Evolutionary conservation across 2,113 vertebrate genomes (phyloP).

Genomic region (Strix aluco): DNA sequence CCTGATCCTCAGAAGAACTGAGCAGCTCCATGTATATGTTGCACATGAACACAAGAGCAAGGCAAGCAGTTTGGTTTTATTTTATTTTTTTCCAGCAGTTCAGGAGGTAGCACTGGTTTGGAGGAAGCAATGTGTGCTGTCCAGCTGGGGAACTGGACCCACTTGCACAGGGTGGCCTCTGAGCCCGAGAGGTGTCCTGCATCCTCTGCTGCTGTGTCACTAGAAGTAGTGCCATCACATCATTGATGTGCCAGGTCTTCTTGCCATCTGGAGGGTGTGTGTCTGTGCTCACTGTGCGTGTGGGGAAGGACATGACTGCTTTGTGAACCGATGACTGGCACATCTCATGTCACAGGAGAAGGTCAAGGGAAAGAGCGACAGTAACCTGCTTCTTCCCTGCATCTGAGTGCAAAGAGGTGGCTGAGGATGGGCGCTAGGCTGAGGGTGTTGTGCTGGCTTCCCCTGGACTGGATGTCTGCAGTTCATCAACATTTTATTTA

Average conservation of each 20-base stretch:
- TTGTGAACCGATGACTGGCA: accelerated
- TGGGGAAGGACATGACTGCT: not conserved
- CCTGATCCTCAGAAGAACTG: not conserved
- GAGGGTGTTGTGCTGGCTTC: not conserved
- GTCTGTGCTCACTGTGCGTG: accelerated
- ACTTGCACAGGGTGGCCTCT: not conserved
- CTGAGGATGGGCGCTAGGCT: not conserved
- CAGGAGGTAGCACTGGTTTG: not conserved
- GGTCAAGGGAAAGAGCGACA: not conserved
- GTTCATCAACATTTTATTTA: not conserved
- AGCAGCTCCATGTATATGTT: not conserved
- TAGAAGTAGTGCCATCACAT: not conserved
- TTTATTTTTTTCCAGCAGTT: not conserved
- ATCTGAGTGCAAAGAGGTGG: not conserved
- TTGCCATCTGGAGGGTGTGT: not conserved
- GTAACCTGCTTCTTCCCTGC: not conserved
- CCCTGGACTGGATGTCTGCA: not conserved
- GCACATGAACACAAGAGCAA: not conserved
- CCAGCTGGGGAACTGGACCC: not conserved
- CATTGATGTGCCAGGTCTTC: accelerated
- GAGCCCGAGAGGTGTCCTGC: accelerated
- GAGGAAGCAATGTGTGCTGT: not conserved
- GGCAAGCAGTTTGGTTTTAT: not conserved
- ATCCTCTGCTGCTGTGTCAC: accelerated
- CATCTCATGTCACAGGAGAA: not conserved